Evolutionary conservation across 2,797 vertebrate genomes (phyloP).

Genomic region (Luscinia luscinia): DNA sequence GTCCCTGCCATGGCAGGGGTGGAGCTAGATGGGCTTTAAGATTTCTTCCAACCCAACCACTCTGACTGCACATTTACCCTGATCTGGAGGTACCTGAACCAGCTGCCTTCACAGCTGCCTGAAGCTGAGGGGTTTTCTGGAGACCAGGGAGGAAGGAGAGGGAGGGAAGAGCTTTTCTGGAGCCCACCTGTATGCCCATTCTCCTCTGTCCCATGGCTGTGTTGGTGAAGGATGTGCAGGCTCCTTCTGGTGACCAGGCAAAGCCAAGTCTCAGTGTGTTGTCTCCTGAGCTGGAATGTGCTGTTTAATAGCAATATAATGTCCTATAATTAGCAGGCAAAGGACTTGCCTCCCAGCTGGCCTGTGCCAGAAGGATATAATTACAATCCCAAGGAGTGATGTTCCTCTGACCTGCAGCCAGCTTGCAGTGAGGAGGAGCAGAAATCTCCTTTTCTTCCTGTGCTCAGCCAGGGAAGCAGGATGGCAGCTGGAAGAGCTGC

Average conservation of each 20-base stretch:
- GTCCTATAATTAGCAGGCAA: slow-evolving; percentile 41
- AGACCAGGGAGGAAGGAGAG: neutral
- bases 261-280: neutral
- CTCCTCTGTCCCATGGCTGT: neutral
- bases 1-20: neutral
- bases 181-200: neutral
- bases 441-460: neutral
- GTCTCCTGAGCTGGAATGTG: neutral
- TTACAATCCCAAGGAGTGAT: slow-evolving; percentile 36
- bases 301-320: slow-evolving; percentile 7
- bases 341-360: slow-evolving; percentile 39
- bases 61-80: neutral
- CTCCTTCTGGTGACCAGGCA: neutral
- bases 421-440: neutral
- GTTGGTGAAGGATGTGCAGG: neutral
- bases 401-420: slow-evolving; percentile 35
- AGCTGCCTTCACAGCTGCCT: fast-evolving
- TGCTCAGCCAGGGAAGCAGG: neutral
- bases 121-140: neutral
- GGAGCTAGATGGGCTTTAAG: neutral
- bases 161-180: neutral
- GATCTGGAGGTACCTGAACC: fast-evolving
- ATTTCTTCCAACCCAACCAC: neutral
- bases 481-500: neutral
- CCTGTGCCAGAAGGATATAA: slow-evolving; percentile 40